Evolutionary conservation across 2,888 invertebrate species (phyloP), one percentile per base, ranked within the genome.

Genomic region (Dryobota labecula): DNA sequence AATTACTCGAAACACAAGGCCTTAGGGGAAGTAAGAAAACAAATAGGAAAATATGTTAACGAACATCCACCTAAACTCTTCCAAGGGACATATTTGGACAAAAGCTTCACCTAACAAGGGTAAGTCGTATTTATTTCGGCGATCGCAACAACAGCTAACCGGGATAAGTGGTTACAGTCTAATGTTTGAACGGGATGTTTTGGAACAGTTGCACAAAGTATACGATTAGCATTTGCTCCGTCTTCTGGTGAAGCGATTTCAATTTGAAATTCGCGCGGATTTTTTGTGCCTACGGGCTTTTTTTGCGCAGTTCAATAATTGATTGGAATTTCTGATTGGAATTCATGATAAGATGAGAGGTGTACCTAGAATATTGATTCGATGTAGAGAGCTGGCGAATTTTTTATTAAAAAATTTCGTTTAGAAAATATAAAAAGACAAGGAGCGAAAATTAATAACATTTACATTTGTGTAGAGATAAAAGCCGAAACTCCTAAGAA

Each of bases 91-190:
- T 77, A 80, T 86, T 87, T 81, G 76, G 47, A 67, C 82, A 80
- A 83, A 84, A 83, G 80, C 78, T 80, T n/a, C 65, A 70, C 65
- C 49, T 80, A 79, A 85, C 78, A 83, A 77, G 80, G 80, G 76
- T 74, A 81, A 80, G 78, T 84, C 80, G 75, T 82, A 86, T 87
- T 86, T 87, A 89, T 87, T 86, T 80, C 65, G 78, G 77, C 58
- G 82, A 84, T 82, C 75, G 80, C 79, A 82, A 83, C 87, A 83
- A 84, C 82, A 78, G 76, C 81, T 87, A 82, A 84, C 80, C 71
- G 78, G 82, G 80, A 72, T 81, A 84, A 84, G 78, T 72, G 73
- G 75, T 81, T 65, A 62, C 63, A 64, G 66, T 65, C 57, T 66
- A 78, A 75, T 78, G 72, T 81, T 78, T 72, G 70, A 63, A 62